Percentiles rank a stretch among this genome's conserved stretches.
Evolutionary conservation across 2,797 vertebrate genomes (phyloP).

Genomic region (Bradypus variegatus): DNA sequence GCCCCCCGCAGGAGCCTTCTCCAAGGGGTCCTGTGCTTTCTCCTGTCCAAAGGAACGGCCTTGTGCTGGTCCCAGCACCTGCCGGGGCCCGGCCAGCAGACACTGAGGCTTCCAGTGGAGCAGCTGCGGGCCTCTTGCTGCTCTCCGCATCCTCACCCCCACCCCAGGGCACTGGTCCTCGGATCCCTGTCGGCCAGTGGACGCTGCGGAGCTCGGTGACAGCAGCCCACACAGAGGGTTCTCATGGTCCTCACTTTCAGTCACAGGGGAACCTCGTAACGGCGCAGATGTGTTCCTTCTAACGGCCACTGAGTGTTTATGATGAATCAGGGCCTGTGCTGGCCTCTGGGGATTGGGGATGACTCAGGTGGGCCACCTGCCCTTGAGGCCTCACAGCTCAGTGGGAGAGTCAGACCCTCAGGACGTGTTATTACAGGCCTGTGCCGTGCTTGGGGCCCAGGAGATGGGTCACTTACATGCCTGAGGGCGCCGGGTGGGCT

Average conservation of each 20-base stretch:
- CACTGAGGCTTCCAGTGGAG: conserved; percentile 30
- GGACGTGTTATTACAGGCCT: not conserved
- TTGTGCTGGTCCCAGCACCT: not conserved
- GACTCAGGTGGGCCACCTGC: conserved; percentile 49
- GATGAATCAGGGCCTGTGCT: conserved; percentile 39
- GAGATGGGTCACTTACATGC: not conserved
- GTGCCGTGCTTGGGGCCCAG: not conserved
- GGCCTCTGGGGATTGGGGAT: not conserved
- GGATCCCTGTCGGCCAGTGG: not conserved
- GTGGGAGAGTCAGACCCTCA: conserved; percentile 40
- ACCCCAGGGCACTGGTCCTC: not conserved
- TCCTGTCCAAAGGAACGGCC: not conserved
- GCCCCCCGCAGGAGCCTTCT: not conserved
- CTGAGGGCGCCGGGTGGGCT: not conserved
- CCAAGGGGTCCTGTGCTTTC: conserved; percentile 31
- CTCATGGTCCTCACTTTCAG: not conserved
- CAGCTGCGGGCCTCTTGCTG: conserved; percentile 35
- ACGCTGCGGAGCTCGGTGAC: not conserved
- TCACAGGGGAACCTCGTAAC: not conserved
- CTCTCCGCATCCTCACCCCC: not conserved
- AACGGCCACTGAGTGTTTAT: not conserved
- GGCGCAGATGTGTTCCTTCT: not conserved
- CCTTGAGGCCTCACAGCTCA: conserved; percentile 42
- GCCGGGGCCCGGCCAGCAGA: not conserved
- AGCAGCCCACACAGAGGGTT: not conserved